Base-by-base conservation (phyloP, 2,888 invertebrate species). In the Tetrapedia diversipes region DNA sequence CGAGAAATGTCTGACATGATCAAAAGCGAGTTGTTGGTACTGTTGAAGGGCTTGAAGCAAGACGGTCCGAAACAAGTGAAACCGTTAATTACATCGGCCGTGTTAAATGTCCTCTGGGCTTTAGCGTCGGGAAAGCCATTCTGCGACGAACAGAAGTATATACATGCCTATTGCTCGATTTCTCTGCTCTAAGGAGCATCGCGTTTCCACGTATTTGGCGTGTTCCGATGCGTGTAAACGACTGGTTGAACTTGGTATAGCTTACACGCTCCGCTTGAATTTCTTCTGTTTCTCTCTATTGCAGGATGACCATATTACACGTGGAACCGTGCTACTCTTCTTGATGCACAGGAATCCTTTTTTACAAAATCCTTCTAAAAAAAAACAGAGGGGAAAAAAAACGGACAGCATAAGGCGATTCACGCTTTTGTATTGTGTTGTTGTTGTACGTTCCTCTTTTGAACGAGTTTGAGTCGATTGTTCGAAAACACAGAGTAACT, bases 71-170 rank as follows among this genome's bases (percentile, higher is more conserved):
- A 68, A 2, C 37, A 37, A 29, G 83, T 91, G 63, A 89, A 82
- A 68, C 84, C 85, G 4, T 86, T 93, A 74, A 85, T 95, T 63
- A 92, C 94, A 1, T 93, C 94, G 3, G 93, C 93, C 41, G 94
- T 95, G 0, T 92, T 95, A 53, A 95, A 95, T 87, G 94, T 95
- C 0, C 89, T 95, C 10, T 95, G 95, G 95, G 92, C 92, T 16
- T 89, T 95, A 34, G 92, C 93, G 4, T 93, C 94, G 14, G 94
- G 94, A 51, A 88, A 87, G 64, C 83, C 84, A 68, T 77, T 90
- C 4, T 54, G 56, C 37, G 79, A 87, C 1, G 68, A 56, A 11
- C 0, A 66, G 2, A 89, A 81, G 90, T 90, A 85, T 39, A 65
- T 61, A 47, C n/a, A n/a, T 1, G 11, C 16, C 14, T 53, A 10